Base-by-base conservation (phyloP, 1,140 invertebrate genomes). In the Diorhabda elongata region DNA sequence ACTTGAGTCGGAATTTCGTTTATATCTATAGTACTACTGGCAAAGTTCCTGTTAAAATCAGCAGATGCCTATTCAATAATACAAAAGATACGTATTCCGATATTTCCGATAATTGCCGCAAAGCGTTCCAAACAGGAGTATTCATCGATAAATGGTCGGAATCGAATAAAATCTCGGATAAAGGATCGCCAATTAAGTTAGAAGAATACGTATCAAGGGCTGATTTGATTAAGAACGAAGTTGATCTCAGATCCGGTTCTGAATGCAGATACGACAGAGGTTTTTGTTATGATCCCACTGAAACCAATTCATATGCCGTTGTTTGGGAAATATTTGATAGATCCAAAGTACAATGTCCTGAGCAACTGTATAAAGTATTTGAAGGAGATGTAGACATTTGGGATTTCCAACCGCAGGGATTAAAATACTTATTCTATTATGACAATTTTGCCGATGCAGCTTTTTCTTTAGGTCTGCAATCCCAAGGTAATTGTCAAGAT, bases 241-340 rank as follows among this genome's bases (percentile, higher is more conserved):
- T 62, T n/a, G 4, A 2, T n/a, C 61, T 62, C 0, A 62, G 61
- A 44, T 44, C 61, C 3, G 61, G 61, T 11, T 9, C 42, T 4
- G 9, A 4, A 44, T 62, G 61, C 43, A 62, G 44, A 44, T 62
- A 62, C 42, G 61, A 62, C 43, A 47, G 61, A 8, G 61, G 61
- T n/a, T 62, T 62, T 44, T 62, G 61, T 62, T 62, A 62, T 62
- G 61, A 62, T 11, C 61, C 61, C 42, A 62, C 42, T 11, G 61
- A 62, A 11, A 62, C 61, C 42, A 62, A n/a, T 5, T 44, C 42
- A n/a, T 62, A 62, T 11, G 61, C 61, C 11, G 61, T 62, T 3
- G 61, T 62, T 11, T 62, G 61, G 61, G 61, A 62, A n/a, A 44
- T 62, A 9, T 9, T 62, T 4, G 44, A 62, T 0, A 62, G 44